Percentiles rank a stretch among this genome's conserved stretches.
phyloP scores from a whole-genome alignment of 2,797 vertebrate species.

The Tangara arthus region DNA sequence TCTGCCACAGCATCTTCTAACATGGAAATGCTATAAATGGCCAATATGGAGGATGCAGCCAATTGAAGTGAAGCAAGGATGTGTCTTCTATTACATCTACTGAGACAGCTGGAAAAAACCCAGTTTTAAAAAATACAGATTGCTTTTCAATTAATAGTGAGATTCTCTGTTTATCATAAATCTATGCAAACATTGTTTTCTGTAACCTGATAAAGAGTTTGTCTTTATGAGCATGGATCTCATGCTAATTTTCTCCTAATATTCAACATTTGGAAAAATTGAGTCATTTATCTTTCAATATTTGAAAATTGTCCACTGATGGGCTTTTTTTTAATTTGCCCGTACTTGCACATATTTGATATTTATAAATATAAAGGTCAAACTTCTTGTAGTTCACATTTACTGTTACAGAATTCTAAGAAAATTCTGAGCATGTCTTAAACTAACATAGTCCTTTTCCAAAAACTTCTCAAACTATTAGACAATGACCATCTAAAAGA shows the following conservation, averaged over 20 bases:
- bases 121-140: not conserved
- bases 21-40: not conserved
- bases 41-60: not conserved
- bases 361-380: not conserved
- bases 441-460: not conserved
- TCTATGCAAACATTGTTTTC: not conserved
- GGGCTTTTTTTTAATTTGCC: not conserved
- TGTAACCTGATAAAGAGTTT: not conserved
- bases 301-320: not conserved
- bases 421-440: not conserved
- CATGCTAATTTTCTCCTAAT: not conserved
- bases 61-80: not conserved
- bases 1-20: not conserved
- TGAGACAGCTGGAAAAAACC: rapidly evolving
- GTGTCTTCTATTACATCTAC: not conserved
- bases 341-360: not conserved
- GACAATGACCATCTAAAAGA: not conserved
- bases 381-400: not conserved
- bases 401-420: not conserved
- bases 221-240: not conserved
- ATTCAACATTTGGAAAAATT: not conserved
- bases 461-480: not conserved
- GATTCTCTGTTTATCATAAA: not conserved
- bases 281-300: not conserved
- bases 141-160: not conserved